Evolutionary conservation across 2,888 invertebrate genomes (phyloP).

Genomic region (Malacosoma neustria): DNA sequence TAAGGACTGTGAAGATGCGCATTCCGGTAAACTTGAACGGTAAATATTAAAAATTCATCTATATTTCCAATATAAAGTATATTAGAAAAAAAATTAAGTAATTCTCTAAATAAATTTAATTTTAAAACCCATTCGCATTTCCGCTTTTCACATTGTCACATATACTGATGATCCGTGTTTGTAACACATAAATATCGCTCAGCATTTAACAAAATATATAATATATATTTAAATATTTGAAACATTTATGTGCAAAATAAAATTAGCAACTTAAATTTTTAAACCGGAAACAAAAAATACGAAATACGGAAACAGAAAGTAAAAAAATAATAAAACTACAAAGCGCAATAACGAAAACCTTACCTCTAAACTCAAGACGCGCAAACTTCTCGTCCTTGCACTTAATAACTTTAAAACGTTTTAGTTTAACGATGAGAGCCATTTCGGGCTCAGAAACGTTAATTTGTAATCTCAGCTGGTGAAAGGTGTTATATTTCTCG

Average conservation of each 20-base stretch:
- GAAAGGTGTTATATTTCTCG: not conserved
- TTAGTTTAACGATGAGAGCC: conserved; percentile 80
- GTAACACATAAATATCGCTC: not conserved
- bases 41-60: too few species aligned
- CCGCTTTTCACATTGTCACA: too few species aligned
- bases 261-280: not conserved
- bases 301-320: not conserved
- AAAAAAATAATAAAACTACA: not conserved
- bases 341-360: conserved; percentile 33
- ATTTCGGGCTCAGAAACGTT: conserved; percentile 41
- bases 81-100: too few species aligned
- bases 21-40: too few species aligned
- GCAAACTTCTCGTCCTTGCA: conserved; percentile 80
- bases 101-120: too few species aligned
- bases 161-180: too few species aligned
- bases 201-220: not conserved
- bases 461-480: not conserved
- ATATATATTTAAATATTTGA: not conserved
- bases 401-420: conserved; percentile 80
- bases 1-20: too few species aligned
- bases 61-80: too few species aligned
- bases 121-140: too few species aligned
- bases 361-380: conserved; percentile 85
- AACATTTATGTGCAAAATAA: not conserved
- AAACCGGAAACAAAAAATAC: not conserved